These are phyloP conservation scores for Magallana gigas DNA, from an alignment of 1,140 invertebrate genomes.

Conservation along the genomic window DNA sequence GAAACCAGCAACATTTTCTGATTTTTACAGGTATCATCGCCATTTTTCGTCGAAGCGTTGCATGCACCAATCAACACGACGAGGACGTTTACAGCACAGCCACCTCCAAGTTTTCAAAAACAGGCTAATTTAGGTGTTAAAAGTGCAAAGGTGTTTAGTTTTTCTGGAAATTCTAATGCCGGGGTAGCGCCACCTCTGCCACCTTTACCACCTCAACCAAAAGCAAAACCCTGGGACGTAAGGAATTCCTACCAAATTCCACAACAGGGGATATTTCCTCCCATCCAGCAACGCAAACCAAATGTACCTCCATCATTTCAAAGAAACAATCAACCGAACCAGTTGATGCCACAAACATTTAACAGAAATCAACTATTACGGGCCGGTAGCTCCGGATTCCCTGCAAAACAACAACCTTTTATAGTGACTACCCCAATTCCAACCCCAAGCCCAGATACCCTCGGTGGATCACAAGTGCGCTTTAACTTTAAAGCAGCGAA, in stretches of 20 bases:
- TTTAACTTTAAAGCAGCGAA: background rate
- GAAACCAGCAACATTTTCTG: no score
- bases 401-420: background rate
- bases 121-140: background rate
- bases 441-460: background rate
- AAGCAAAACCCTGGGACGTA: background rate
- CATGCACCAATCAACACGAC: conserved; percentile 3
- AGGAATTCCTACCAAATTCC: background rate
- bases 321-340: conserved; percentile 3
- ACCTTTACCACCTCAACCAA: background rate
- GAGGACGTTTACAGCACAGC: background rate
- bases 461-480: background rate
- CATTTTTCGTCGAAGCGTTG: background rate
- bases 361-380: background rate
- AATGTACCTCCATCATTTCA: background rate
- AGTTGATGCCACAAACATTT: conserved; percentile 21
- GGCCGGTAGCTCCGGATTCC: background rate
- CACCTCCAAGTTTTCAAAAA: conserved; percentile 15
- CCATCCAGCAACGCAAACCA: background rate
- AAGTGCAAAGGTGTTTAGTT: conserved; percentile 6
- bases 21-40: background rate
- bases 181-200: background rate
- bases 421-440: background rate
- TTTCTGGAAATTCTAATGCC: background rate
- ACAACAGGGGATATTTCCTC: background rate